These are phyloP conservation scores for Pararge aegeria DNA, from an alignment of 1,140 invertebrate species.

Conservation along the genomic window DNA sequence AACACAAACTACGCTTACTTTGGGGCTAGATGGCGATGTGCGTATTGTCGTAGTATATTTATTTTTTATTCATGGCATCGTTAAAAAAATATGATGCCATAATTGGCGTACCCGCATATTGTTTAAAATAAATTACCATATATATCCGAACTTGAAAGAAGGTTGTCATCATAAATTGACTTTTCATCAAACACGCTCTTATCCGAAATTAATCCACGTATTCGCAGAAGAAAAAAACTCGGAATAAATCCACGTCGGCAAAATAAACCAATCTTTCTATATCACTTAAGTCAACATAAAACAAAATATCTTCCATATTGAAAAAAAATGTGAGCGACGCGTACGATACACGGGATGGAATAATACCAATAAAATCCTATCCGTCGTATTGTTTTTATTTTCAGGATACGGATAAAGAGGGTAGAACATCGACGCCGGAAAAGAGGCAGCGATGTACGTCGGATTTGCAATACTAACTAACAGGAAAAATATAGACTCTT, in stretches of 20 bases:
- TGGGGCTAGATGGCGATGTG: too few species aligned
- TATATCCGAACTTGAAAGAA: too few species aligned
- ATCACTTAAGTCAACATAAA: slow-evolving; percentile 12
- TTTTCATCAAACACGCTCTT: not conserved
- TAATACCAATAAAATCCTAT: slow-evolving; percentile 13
- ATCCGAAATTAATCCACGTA: too few species aligned
- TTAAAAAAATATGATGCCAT: too few species aligned
- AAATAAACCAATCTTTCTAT: slow-evolving; percentile 9
- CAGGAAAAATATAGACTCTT: not conserved
- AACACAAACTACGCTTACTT: too few species aligned
- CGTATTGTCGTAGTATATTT: too few species aligned
- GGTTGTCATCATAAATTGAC: not conserved
- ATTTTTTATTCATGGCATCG: too few species aligned
- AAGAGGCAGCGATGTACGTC: not conserved
- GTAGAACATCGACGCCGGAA: slow-evolving; percentile 1
- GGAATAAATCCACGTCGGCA: slow-evolving; percentile 1
- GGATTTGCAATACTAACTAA: not conserved
- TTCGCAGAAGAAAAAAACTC: too few species aligned
- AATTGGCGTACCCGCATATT: too few species aligned
- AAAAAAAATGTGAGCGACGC: not conserved
- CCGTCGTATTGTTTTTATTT: slow-evolving; percentile 6
- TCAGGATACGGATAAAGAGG: slow-evolving; percentile 3
- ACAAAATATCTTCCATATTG: slow-evolving; percentile 10
- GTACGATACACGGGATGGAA: not conserved
- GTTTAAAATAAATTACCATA: too few species aligned